phyloP scores from a whole-genome alignment of 2,888 invertebrate species.

The Prosapia bicincta region DNA sequence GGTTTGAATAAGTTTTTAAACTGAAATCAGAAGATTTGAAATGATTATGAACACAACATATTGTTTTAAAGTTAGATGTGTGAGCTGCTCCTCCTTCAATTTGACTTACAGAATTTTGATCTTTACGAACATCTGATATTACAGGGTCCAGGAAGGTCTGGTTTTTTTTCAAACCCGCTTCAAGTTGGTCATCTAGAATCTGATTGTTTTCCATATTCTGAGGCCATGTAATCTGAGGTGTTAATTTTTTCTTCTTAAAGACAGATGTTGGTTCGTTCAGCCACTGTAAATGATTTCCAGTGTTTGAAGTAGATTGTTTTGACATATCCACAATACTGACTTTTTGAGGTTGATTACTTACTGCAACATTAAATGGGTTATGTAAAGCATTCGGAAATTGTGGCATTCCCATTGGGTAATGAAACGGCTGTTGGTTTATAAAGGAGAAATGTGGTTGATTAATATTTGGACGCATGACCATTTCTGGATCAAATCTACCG shows the following conservation, averaged over 20 bases:
- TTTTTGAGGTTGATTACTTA: not conserved
- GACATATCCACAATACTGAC: not conserved
- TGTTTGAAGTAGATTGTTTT: not conserved
- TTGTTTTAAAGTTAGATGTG: not conserved
- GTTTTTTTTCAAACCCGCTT: not conserved
- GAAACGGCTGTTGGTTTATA: not conserved
- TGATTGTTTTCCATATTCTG: not conserved
- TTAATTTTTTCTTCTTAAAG: not conserved
- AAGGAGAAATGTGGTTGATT: not conserved
- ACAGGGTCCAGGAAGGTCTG: not conserved
- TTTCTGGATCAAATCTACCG: not conserved
- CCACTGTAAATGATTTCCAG: not conserved
- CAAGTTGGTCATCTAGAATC: not conserved
- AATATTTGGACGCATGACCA: not conserved
- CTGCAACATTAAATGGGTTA: not conserved
- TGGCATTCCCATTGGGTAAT: not conserved
- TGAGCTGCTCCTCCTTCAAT: not conserved
- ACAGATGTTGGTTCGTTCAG: not conserved
- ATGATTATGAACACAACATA: not conserved
- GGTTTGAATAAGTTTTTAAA: not conserved
- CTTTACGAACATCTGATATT: not conserved
- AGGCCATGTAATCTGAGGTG: not conserved
- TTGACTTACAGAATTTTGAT: not conserved
- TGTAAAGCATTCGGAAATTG: not conserved
- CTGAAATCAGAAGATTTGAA: not conserved